Evolutionary conservation across 2,888 invertebrate species (phyloP), one percentile per base, ranked within the genome.

Genomic region (Tipula helvola): DNA sequence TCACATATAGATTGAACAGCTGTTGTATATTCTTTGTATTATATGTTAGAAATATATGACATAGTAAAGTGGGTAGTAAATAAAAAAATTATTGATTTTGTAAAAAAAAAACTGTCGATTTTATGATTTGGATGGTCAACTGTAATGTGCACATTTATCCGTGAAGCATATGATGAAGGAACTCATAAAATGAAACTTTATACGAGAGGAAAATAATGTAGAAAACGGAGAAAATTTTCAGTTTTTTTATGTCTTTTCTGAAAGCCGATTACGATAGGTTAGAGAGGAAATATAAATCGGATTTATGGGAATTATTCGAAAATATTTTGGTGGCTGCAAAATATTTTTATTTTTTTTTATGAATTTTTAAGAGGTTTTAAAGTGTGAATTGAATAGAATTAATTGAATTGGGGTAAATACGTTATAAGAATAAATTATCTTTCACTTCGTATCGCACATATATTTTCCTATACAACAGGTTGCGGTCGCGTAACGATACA

Each of bases 361-460:
- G 71, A 71, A 71, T 71, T 71, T 71, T 71, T 71, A 71, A 71
- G 71, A 71, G 71, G 71, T 71, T 71, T 71, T 71, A 71, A 71
- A 71, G 71, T 71, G 71, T 71, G 71, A 71, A 71, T 71, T 71
- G 71, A 71, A 71, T 71, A 28, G 71, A 71, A 71, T 71, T 71
- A 71, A 71, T 71, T 71, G 71, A 71, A 71, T 71, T 71, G 71
- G 71, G 71, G 28, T 71, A 71, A 71, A 71, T 71, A 28, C 71
- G 71, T 28, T 71, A 71, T 71, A 71, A 71, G 71, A 71, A 18
- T 71, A 71, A 28, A 71, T 71, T 71, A 71, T 18, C 10, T 71
- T 18, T 28, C 52, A 57, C 28, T 28, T 5, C 71, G 10, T 28
- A 18, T 71, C 71, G 71, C 16, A 44, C 3, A 44, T 52, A 52